Evolutionary conservation across 2,888 invertebrate genomes (phyloP).

Genomic region (Tricholauxania praeusta): DNA sequence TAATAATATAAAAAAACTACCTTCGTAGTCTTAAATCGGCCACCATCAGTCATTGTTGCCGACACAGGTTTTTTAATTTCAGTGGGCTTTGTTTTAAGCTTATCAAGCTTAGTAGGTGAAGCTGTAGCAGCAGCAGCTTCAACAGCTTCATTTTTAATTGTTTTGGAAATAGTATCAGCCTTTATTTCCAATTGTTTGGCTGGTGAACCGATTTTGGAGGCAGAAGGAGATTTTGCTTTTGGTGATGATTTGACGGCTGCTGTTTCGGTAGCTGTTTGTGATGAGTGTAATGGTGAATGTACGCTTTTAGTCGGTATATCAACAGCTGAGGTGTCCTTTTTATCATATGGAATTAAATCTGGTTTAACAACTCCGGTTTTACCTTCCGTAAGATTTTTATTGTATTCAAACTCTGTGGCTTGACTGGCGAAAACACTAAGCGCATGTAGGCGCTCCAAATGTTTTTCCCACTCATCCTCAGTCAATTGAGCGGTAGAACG

Average conservation of each 20-base stretch:
- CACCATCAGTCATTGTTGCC: conserved; percentile 12
- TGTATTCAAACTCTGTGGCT: conserved; percentile 65
- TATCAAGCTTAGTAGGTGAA: conserved; percentile 28
- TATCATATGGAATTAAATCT: conserved; percentile 60
- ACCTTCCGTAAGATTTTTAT: conserved; percentile 63
- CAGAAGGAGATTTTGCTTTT: conserved; percentile 19
- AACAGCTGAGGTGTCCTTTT: conserved; percentile 34
- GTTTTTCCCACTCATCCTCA: conserved; percentile 63
- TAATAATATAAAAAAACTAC: conserved; percentile 20
- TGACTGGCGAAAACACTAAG: conserved; percentile 65
- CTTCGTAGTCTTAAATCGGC: conserved; percentile 42
- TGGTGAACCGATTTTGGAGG: conserved; percentile 2
- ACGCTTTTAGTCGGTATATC: conserved; percentile 38
- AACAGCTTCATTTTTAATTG: neutral
- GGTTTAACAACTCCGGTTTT: conserved; percentile 60
- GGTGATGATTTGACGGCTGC: neutral
- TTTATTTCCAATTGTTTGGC: conserved; percentile 16
- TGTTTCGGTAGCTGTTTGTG: neutral
- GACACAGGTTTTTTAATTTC: conserved; percentile 49
- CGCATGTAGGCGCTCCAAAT: conserved; percentile 62
- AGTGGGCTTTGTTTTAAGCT: conserved; percentile 51
- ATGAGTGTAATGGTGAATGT: neutral
- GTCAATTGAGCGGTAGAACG: conserved; percentile 60
- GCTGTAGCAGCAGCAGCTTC: neutral
- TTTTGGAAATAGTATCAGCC: neutral